Conservation (phyloP, 1,140 invertebrate genomes). For the Aphaenogaster rudis region DNA sequence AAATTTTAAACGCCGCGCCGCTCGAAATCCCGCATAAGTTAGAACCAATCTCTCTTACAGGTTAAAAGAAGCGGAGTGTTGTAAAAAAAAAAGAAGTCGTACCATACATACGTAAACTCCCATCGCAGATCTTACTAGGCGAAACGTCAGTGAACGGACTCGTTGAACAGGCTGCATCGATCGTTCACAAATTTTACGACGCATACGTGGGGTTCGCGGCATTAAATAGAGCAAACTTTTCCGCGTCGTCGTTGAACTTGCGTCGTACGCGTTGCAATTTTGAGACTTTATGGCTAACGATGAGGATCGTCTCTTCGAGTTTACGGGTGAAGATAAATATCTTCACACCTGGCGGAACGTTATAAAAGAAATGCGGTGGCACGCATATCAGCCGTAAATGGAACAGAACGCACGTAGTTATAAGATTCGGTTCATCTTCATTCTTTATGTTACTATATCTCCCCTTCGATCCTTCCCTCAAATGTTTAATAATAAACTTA, state of each 20-base stretch:
- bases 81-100: slow-evolving; percentile 8
- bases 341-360: slow-evolving; percentile 48
- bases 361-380: slow-evolving; percentile 30
- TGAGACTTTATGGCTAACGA: slow-evolving; percentile 68
- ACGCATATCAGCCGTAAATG: not conserved
- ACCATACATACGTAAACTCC: slow-evolving; percentile 5
- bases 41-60: not conserved
- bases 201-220: slow-evolving; percentile 5
- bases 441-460: too few relatives aligned
- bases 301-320: slow-evolving; percentile 44
- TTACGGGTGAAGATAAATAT: slow-evolving; percentile 58
- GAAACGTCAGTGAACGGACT: slow-evolving; percentile 25
- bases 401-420: not conserved
- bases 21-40: slow-evolving; percentile 23
- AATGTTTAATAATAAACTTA: not conserved
- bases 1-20: slow-evolving; percentile 12
- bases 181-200: slow-evolving; percentile 71
- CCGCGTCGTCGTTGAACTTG: slow-evolving; percentile 16
- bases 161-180: slow-evolving; percentile 46
- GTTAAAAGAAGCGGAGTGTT: not conserved
- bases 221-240: slow-evolving; percentile 69
- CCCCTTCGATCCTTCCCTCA: not conserved
- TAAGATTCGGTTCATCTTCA: not conserved
- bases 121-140: slow-evolving; percentile 26
- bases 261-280: slow-evolving; percentile 46